phyloP scores from a whole-genome alignment of 2,797 vertebrate genomes.

The Muscicapa striata region DNA sequence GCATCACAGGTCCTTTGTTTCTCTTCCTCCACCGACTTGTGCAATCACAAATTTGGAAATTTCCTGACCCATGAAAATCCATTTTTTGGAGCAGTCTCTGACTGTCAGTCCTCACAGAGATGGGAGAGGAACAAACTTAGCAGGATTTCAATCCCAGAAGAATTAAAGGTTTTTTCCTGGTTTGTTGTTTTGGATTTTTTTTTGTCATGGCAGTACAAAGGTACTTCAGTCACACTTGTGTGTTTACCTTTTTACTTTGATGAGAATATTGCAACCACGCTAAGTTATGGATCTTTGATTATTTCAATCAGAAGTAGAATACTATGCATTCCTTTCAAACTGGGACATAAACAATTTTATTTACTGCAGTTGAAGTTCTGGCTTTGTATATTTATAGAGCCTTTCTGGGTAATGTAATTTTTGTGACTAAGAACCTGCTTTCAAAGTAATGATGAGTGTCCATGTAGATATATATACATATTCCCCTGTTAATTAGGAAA shows the following conservation, averaged over 20 bases:
- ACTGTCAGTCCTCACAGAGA: neutral
- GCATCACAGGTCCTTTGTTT: neutral
- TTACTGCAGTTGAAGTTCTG: neutral
- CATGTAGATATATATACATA: accelerated
- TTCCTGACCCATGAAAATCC: neutral
- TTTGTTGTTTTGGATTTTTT: neutral
- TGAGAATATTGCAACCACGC: neutral
- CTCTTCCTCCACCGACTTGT: neutral
- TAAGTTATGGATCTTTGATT: neutral
- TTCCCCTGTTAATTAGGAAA: neutral
- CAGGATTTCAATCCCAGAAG: neutral
- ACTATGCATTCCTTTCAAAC: neutral
- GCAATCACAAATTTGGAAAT: neutral
- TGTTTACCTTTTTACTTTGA: neutral
- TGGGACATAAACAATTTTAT: neutral
- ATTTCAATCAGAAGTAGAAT: neutral
- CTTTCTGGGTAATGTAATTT: neutral
- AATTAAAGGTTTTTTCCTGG: accelerated
- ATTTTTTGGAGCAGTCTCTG: neutral
- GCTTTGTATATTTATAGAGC: neutral
- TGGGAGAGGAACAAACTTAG: neutral
- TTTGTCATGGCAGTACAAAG: accelerated
- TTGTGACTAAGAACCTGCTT: neutral
- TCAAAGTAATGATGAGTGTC: neutral
- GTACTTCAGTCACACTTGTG: neutral